phyloP scores from a whole-genome alignment of 2,888 invertebrate species.

The Reticulitermes lucifugus region DNA sequence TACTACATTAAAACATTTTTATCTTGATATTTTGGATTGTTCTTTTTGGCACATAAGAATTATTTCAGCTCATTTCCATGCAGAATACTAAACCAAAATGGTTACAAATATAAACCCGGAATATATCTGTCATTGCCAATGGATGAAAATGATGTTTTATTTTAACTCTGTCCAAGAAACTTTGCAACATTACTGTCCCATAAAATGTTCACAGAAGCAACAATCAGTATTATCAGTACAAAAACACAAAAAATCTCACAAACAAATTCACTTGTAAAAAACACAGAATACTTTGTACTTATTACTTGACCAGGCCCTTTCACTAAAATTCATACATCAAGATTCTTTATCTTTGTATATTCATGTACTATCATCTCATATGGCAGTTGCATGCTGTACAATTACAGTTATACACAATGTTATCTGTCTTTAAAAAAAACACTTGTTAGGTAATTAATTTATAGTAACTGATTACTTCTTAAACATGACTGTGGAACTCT shows the following conservation, averaged over 20 bases:
- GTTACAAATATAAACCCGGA: neutral
- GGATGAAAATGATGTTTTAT: neutral
- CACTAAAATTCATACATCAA: neutral
- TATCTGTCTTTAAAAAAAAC: neutral
- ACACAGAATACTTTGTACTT: constrained; percentile 33
- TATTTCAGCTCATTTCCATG: neutral
- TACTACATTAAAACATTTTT: neutral
- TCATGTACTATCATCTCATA: constrained; percentile 19
- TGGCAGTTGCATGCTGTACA: constrained; percentile 30
- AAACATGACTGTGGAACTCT: constrained; percentile 9
- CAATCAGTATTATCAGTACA: neutral
- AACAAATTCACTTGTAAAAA: constrained; percentile 9
- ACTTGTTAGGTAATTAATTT: neutral
- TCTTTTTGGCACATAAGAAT: neutral
- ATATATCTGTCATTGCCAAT: neutral
- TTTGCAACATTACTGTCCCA: neutral
- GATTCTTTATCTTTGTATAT: neutral
- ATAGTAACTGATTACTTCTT: neutral
- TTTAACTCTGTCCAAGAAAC: neutral
- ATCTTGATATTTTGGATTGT: neutral
- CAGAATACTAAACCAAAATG: neutral
- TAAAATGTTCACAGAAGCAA: neutral
- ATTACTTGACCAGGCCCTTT: constrained; percentile 15
- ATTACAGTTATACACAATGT: constrained; percentile 4
- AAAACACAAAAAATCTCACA: neutral